Evolutionary conservation across 2,797 vertebrate species (phyloP), one percentile per base, ranked within the genome.

Genomic region (Acanthurus leucopareius): DNA sequence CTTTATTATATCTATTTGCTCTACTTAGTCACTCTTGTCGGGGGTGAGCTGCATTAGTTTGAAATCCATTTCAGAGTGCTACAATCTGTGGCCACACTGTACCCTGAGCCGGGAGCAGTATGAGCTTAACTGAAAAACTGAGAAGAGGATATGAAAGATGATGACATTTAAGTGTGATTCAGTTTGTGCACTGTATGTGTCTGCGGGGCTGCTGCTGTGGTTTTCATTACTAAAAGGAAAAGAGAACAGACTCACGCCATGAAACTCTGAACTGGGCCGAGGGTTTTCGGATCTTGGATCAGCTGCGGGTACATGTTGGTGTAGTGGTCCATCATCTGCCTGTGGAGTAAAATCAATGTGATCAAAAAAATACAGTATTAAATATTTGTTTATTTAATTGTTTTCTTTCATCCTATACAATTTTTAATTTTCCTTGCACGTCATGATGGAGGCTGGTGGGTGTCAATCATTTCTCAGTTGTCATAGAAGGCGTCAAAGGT

Each of bases 261-360:
- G 88, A 97, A 98, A 74, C 78, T 79, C 87, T 96, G 88, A 67
- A 98, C 94, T 19, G 86, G 91, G 4, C 54, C 72, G 38, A 96
- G 70, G 44, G 95, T 15, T 32, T 83, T 19, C 1, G 90, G 88
- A 19, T 93, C 78, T 9, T 83, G 85, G 90, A 98, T 97, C 78
- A 98, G 84, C 91, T 97, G 96, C 0, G 97, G 97, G 80, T 96
- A 97, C 94, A 98, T 95, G 92, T 98, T 99, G 88, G 85, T 82
- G 91, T 96, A 95, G 92, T 99, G 96, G 87, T 97, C 95, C 80
- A 92, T 91, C 93, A 97, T 98, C 73, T 96, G 96, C 89, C 97
- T 99, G 91, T 1, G 32, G 42, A 80, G 2, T 22, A 13, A 15
- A 35, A 44, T 19, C 1, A 7, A 47, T 45, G 7, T 4, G 11